Evolutionary conservation across 2,113 vertebrate genomes (phyloP), one percentile per base, ranked within the genome.

Genomic region (Meriones unguiculatus): DNA sequence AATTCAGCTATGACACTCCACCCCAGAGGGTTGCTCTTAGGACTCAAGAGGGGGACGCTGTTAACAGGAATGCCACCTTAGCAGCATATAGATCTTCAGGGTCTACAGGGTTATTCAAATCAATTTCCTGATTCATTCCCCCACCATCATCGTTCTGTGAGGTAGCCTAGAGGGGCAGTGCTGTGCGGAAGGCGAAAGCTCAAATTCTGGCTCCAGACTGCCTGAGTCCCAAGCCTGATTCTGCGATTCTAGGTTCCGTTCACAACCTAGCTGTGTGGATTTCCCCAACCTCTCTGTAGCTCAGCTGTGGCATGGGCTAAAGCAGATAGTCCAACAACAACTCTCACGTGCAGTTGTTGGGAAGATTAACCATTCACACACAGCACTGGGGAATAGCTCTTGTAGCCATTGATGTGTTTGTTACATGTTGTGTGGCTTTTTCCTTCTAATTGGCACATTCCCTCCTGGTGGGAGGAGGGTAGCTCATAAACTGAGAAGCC

Each of bases 81-180:
- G 17, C 9, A 5, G 24, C 64, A 38, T 22, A 18, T 18, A 65
- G 50, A 91, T 93, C 86, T 96, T 95, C 38, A 46, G 14, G 67
- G 72, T 69, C 7, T 72, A 64, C 20, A 82, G 32, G 88, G 17
- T n/a, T 89, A 93, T 93, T 18, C 62, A 96, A 64, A 89, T 72
- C 54, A 64, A 24, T 87, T 67, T 65, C 0, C 5, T 30, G 46
- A 90, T 90, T 81, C 6, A 20, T 76, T 92, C 20, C 9, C 38
- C 46, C 46, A 46, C 46, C 13, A 57, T 22, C 57, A 52, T 1
- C 64, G 13, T 17, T 28, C 78, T 59, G 28, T 65, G 84, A 64
- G 13, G 7, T 7, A 20, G n/a, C 38, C 50, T 91, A 38, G 24
- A 80, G 57, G 52, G 64, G 73, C 1, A 17, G 35, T 50, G 4